A percentile compares a stretch with the other conserved stretches of the same genome.
phyloP scores from a whole-genome alignment of 2,797 vertebrate genomes.

The Melanotaenia maccullochi region DNA sequence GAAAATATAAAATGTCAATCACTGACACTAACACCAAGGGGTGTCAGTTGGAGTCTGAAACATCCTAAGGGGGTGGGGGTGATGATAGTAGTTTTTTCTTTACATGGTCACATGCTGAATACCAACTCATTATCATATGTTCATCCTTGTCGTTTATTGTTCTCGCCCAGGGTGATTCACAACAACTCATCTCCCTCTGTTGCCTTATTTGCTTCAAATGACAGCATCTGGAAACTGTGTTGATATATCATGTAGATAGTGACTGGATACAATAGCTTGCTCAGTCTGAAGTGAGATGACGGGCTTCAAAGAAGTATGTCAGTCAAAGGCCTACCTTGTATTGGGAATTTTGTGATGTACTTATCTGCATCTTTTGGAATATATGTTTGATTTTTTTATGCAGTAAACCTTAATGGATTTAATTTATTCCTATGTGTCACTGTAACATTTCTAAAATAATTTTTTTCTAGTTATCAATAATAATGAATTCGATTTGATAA shows the following conservation, averaged over 20 bases:
- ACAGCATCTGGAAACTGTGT: constrained; percentile 46
- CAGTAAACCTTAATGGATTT: not conserved
- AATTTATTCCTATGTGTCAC: not conserved
- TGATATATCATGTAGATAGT: constrained; percentile 57
- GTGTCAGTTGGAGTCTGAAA: constrained; percentile 36
- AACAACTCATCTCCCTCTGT: constrained; percentile 36
- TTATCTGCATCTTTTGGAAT: too few species aligned
- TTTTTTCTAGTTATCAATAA: too few species aligned
- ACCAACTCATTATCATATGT: constrained; percentile 56
- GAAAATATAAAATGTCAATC: constrained; percentile 79
- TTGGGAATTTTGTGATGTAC: too few species aligned
- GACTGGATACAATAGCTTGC: constrained; percentile 13
- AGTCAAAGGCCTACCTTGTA: not conserved
- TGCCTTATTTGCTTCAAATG: constrained; percentile 56
- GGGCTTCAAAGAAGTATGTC: not conserved
- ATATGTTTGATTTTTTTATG: not conserved
- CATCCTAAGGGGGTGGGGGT: constrained; percentile 34
- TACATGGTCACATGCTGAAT: constrained; percentile 54
- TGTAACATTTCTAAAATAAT: not conserved
- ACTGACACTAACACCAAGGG: constrained; percentile 57
- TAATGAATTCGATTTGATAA: too few species aligned
- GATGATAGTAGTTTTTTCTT: constrained; percentile 26
- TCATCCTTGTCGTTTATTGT: constrained; percentile 45
- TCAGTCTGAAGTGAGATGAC: not conserved
- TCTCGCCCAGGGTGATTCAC: constrained; percentile 34